phyloP scores from a whole-genome alignment of 1,140 invertebrate genomes.

The Chrysopa pallens region DNA sequence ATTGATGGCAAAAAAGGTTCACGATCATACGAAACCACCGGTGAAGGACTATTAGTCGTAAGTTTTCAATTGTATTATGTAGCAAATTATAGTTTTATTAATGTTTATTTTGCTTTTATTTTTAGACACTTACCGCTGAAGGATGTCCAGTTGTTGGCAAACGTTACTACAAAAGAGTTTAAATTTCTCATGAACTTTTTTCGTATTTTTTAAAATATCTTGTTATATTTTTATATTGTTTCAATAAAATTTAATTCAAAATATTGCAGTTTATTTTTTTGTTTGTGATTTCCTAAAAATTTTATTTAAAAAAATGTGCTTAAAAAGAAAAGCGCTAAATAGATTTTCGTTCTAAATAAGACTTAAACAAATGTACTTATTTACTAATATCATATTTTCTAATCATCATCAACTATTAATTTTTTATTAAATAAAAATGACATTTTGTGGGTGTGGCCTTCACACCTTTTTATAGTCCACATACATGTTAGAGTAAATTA shows the following conservation, averaged over 20 bases:
- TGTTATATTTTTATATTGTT: neutral
- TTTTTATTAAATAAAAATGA: no score
- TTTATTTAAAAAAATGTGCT: no score
- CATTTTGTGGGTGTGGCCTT: no score
- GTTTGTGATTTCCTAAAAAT: no score
- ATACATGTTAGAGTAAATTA: no score
- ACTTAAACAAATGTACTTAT: no score
- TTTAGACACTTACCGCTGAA: conserved; percentile 13
- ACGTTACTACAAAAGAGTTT: conserved; percentile 12
- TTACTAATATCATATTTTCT: no score
- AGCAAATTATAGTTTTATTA: no score
- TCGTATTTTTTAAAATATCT: neutral
- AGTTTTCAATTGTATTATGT: conserved; percentile 7
- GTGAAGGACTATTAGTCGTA: conserved; percentile 35
- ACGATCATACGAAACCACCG: conserved; percentile 33
- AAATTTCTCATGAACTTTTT: neutral
- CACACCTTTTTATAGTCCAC: no score
- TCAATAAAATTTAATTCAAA: conserved; percentile 4
- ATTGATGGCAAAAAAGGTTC: conserved; percentile 27
- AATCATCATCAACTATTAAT: no score
- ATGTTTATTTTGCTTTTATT: neutral
- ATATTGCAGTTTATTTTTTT: neutral
- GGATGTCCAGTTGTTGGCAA: conserved; percentile 11
- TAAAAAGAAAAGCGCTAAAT: no score
- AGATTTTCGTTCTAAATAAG: no score